Conservation (phyloP, 2,888 invertebrate genomes). For the Caenorhabditis macrosperma region DNA sequence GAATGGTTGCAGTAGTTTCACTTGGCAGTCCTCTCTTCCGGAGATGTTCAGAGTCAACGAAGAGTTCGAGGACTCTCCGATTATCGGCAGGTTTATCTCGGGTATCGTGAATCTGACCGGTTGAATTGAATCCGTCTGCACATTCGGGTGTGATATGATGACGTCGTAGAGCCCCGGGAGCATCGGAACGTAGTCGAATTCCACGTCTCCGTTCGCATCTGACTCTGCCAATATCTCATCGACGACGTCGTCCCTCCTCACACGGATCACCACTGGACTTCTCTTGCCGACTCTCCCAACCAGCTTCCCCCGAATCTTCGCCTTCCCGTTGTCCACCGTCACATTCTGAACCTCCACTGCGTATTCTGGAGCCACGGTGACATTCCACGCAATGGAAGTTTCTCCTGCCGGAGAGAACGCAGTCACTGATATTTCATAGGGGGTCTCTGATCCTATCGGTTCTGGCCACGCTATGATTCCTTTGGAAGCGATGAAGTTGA, state of each 20-base stretch:
- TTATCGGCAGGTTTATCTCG: slow-evolving; percentile 43
- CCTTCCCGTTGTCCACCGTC: slow-evolving; percentile 36
- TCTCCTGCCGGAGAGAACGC: slow-evolving; percentile 65
- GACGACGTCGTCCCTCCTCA: slow-evolving; percentile 35
- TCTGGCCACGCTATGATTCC: slow-evolving; percentile 68
- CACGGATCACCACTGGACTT: slow-evolving; percentile 44
- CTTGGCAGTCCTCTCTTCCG: slow-evolving; percentile 31
- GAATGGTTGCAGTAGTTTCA: slow-evolving; percentile 44
- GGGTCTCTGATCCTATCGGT: slow-evolving; percentile 66
- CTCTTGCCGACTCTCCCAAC: slow-evolving; percentile 24
- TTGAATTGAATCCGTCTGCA: slow-evolving; percentile 14
- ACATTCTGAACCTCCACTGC: slow-evolving; percentile 59
- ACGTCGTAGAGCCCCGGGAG: slow-evolving; percentile 47
- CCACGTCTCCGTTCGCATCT: slow-evolving; percentile 28
- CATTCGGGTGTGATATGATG: slow-evolving; percentile 44
- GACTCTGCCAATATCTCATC: slow-evolving; percentile 51
- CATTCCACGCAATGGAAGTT: slow-evolving; percentile 57
- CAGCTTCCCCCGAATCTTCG: slow-evolving; percentile 51
- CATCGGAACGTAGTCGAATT: slow-evolving; percentile 47
- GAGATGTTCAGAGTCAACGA: slow-evolving; percentile 28
- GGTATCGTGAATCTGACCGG: slow-evolving; percentile 39
- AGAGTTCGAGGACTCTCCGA: slow-evolving; percentile 44
- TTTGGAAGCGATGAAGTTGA: slow-evolving; percentile 64
- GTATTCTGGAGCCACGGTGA: slow-evolving; percentile 63
- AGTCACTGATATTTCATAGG: slow-evolving; percentile 66